These are phyloP conservation scores for Mastomys coucha DNA, from an alignment of 2,113 vertebrate genomes.

Conservation along the genomic window DNA sequence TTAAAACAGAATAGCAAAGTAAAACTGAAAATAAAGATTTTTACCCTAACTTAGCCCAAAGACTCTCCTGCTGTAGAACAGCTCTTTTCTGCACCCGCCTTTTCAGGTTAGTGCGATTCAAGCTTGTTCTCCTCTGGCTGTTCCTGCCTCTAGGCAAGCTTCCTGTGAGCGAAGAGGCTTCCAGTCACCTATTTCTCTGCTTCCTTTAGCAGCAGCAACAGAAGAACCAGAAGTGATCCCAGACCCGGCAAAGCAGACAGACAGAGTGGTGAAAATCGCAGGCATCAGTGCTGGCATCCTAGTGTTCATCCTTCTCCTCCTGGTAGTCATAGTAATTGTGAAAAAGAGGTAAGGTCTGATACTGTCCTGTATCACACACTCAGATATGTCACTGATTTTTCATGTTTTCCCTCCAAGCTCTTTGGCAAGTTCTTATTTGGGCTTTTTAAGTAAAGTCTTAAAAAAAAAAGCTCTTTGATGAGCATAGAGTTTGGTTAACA, in stretches of 20 bases:
- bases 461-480: too few species aligned
- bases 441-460: not conserved
- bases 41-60: not conserved
- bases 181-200: constrained; percentile 77
- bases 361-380: constrained; percentile 3
- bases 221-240: constrained; percentile 99
- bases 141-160: not conserved
- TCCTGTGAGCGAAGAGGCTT: constrained; percentile 37
- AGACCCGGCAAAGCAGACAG: constrained; percentile 97
- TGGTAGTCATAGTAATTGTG: constrained; percentile 95
- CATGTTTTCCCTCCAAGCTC: constrained; percentile 37
- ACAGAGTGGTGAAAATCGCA: constrained; percentile 98
- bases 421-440: constrained; percentile 20
- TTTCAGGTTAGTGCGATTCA: constrained; percentile 9
- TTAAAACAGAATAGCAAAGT: not conserved
- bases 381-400: not conserved
- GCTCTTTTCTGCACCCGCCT: not conserved
- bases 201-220: constrained; percentile 92
- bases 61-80: not conserved
- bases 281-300: constrained; percentile 97
- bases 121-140: not conserved
- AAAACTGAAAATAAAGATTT: not conserved
- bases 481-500: not conserved
- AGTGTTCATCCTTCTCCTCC: constrained; percentile 96
- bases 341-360: constrained; percentile 95